Evolutionary conservation across 2,888 invertebrate species (phyloP), one percentile per base, ranked within the genome.

Genomic region (Seladonia tumulorum): DNA sequence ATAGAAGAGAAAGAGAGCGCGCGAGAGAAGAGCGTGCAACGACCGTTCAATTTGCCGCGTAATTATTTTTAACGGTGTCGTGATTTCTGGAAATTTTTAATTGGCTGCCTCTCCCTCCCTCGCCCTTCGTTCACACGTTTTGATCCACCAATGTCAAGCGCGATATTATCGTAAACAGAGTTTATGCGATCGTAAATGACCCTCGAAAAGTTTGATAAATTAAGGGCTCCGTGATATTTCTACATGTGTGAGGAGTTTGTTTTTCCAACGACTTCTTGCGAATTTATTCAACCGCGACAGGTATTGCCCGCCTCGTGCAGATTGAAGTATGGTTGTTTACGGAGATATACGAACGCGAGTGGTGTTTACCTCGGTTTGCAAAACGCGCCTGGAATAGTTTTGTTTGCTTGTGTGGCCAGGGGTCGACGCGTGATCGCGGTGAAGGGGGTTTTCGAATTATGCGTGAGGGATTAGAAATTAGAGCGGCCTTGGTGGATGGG

Each of bases 51-150:
- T 83, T 63, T 53, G 53, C 60, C 60, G 68, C 29, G 42, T 49
- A 78, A 85, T 83, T 79, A 71, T 75, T 83, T 83, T 72, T 63
- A 75, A 83, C 45, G 39, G 53, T 22, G 22, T 2, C 18, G 25
- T 22, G 39, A 25, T 5, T 47, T 3, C 5, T 25, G n/a, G 14
- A 25, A 72, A 80, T 63, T 80, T 81, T 76, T 82, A 49, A 77
- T 74, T 60, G 73, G 35, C 35, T 5, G 35, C 35, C 35, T 5
- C 5, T 0, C 35, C 10, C 7, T 10, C 22, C 53, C 47, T n/a
- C 4, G 3, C 39, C 18, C 10, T 63, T 35, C 29, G 16, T 29
- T 29, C 66, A 3, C 22, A 10, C 22, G 39, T 66, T 66, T 39
- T 3, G 66, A 39, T 29, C 7, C 63, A 5, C 63, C 35, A 25